Evolutionary conservation across 2,797 vertebrate species (phyloP).

Genomic region (Zalophus californianus): DNA sequence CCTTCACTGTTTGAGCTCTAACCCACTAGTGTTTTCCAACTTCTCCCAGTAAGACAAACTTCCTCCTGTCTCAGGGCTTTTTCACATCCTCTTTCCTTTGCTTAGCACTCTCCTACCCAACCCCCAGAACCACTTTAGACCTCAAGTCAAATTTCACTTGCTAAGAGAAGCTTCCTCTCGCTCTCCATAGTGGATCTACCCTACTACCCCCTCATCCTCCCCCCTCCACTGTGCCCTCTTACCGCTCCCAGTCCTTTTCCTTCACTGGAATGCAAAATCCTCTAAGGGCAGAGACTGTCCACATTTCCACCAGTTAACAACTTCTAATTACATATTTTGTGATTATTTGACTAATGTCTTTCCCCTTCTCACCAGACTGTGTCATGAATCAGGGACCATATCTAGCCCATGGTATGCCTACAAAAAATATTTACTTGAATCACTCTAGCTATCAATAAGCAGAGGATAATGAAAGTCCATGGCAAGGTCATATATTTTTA

Average conservation of each 20-base stretch:
- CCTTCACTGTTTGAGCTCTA: neutral
- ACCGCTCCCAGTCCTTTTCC: neutral
- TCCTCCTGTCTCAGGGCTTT: neutral
- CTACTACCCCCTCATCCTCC: neutral
- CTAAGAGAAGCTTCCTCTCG: neutral
- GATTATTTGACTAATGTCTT: neutral
- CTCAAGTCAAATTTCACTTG: slow-evolving; percentile 3
- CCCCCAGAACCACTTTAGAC: neutral
- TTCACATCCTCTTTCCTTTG: neutral
- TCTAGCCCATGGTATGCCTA: neutral
- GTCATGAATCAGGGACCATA: neutral
- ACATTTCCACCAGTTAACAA: neutral
- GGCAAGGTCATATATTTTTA: neutral
- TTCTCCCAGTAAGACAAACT: neutral
- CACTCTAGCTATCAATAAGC: neutral
- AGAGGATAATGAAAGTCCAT: neutral
- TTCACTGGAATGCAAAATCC: neutral
- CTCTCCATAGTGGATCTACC: neutral
- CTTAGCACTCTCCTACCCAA: neutral
- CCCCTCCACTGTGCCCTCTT: neutral
- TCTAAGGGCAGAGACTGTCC: neutral
- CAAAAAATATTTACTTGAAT: neutral
- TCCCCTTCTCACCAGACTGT: neutral
- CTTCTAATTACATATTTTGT: neutral
- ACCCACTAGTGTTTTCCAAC: neutral